Conservation (phyloP, 2,797 vertebrate genomes). For the Oreonectes daqikongensis region DNA sequence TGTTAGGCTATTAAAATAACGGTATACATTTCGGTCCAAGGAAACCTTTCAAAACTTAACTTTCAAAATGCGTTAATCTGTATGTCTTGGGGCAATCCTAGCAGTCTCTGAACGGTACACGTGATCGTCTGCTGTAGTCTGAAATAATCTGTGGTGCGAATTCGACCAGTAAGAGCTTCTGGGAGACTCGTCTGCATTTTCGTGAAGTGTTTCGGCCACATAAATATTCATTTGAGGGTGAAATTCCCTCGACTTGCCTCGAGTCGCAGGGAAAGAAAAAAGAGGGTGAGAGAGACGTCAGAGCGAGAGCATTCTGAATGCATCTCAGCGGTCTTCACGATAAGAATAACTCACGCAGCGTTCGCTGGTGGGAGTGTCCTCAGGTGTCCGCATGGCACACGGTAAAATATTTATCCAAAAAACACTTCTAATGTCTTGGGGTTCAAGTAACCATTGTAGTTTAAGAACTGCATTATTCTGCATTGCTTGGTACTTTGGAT, state of each 20-base stretch:
- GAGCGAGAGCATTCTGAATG: constrained; percentile 25
- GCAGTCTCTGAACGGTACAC: neutral
- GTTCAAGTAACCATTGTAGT: constrained; percentile 6
- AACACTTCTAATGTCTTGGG: constrained; percentile 13
- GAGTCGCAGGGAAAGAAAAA: constrained; percentile 1
- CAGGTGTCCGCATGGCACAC: constrained; percentile 17
- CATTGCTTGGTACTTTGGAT: neutral
- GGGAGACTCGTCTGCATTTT: constrained; percentile 17
- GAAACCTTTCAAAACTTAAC: too few species aligned
- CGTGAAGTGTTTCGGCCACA: constrained; percentile 22
- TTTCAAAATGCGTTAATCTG: too few species aligned
- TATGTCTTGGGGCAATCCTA: too few species aligned
- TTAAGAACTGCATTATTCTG: constrained; percentile 4
- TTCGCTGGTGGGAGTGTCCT: constrained; percentile 22
- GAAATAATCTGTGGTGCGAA: neutral
- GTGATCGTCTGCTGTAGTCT: neutral
- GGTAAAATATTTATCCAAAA: constrained; percentile 34
- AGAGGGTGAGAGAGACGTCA: neutral
- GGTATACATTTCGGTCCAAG: too few species aligned
- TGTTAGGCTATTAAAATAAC: too few species aligned
- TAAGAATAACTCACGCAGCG: constrained; percentile 16
- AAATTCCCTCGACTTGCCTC: constrained; percentile 20
- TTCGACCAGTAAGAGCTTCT: constrained; percentile 8
- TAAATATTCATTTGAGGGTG: constrained; percentile 41
- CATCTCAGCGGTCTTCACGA: neutral